Percentiles rank a stretch among this genome's conserved stretches.
Evolutionary conservation across 2,797 vertebrate genomes (phyloP).

Genomic region (Threskiornis aethiopicus): DNA sequence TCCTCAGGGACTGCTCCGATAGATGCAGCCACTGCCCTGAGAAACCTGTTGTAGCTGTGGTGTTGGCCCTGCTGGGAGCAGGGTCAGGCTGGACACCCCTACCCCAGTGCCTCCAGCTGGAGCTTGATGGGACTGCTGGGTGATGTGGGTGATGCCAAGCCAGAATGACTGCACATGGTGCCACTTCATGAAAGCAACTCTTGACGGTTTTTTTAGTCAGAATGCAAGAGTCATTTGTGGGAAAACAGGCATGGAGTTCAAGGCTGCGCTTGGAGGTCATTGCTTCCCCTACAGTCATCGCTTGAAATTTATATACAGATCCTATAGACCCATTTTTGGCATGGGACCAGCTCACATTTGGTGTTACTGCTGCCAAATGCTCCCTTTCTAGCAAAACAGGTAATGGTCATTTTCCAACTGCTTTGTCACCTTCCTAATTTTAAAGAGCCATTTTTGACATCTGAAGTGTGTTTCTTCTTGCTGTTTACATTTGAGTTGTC

Average conservation of each 20-base stretch:
- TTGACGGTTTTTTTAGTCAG: accelerated
- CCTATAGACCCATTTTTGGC: not conserved
- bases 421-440: not conserved
- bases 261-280: not conserved
- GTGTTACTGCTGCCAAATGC: accelerated
- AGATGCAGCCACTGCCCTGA: not conserved
- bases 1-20: accelerated
- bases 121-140: not conserved
- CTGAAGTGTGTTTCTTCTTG: not conserved
- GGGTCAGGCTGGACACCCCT: not conserved
- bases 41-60: not conserved
- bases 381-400: not conserved
- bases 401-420: not conserved
- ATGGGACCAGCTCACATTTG: accelerated
- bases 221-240: not conserved
- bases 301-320: not conserved
- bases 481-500: not conserved
- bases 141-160: accelerated
- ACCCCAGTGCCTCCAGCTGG: too few species aligned
- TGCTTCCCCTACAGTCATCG: not conserved
- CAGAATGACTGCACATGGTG: accelerated
- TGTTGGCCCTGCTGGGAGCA: not conserved
- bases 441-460: not conserved
- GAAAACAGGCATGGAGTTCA: not conserved
- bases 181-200: not conserved